A percentile compares a stretch with the other conserved stretches of the same genome.
phyloP scores from a whole-genome alignment of 2,888 invertebrate species.

The Lysandra bellargus region DNA sequence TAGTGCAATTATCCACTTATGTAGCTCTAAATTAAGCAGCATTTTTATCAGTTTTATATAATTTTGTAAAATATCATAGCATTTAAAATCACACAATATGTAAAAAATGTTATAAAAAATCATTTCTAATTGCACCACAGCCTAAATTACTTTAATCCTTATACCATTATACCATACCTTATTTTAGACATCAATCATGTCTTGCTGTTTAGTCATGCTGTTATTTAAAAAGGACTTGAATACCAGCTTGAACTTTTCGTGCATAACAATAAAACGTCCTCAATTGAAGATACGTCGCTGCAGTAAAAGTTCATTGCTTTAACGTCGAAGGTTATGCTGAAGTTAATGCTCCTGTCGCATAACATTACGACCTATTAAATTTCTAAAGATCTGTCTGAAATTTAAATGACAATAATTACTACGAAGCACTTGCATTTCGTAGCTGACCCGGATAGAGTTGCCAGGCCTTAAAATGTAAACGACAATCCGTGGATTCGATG shows the following conservation, averaged over 20 bases:
- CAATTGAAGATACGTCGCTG: background rate
- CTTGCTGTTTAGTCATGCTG: no score
- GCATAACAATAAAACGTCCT: background rate
- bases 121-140: no score
- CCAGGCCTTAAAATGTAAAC: background rate
- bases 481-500: background rate
- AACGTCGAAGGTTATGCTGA: background rate
- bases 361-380: constrained; percentile 16
- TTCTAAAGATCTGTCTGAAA: constrained; percentile 12
- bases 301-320: background rate
- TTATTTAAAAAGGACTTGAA: no score
- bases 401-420: constrained; percentile 8
- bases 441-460: constrained; percentile 6
- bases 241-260: no score
- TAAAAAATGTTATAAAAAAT: no score
- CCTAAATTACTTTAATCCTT: no score
- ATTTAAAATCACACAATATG: no score
- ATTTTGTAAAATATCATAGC: no score
- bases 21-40: no score
- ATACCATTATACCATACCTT: no score
- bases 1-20: background rate
- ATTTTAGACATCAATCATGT: no score
- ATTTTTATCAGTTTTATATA: no score
- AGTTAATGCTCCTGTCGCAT: background rate
- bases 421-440: background rate